Evolutionary conservation across 2,113 vertebrate species (phyloP).

Genomic region (Mastomys coucha): DNA sequence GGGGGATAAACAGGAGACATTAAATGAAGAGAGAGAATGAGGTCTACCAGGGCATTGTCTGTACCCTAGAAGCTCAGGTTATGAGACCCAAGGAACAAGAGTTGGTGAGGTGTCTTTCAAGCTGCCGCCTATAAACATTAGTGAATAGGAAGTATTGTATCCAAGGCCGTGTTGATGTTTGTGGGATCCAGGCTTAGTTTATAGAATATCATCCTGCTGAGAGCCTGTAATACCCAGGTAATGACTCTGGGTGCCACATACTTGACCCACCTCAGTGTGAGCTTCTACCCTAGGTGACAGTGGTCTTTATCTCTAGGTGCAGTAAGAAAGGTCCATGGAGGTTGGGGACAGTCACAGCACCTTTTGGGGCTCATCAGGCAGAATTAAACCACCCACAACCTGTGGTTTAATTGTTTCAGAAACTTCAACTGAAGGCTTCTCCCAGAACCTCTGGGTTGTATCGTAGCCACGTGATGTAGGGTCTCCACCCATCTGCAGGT

Average conservation of each 20-base stretch:
- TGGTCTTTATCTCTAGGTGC: not conserved
- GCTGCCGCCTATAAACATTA: not conserved
- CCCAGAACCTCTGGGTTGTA: not conserved
- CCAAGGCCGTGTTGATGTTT: not conserved
- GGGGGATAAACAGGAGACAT: not conserved
- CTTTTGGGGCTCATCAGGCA: not conserved
- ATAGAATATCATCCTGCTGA: not conserved
- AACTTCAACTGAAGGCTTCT: not conserved
- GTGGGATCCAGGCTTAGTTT: not conserved
- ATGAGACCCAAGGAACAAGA: too few species aligned
- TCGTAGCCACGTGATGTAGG: rapidly evolving
- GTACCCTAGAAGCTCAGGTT: not conserved
- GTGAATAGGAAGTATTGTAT: rapidly evolving
- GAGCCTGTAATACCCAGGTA: not conserved
- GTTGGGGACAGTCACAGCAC: not conserved
- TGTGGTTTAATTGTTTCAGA: not conserved
- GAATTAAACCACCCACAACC: not conserved
- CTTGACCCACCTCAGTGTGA: not conserved
- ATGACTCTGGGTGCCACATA: not conserved
- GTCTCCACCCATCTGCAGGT: too few species aligned
- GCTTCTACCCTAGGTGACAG: too few species aligned
- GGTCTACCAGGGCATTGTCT: rapidly evolving
- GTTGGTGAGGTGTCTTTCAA: not conserved
- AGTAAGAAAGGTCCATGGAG: not conserved
- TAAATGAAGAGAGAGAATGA: not conserved